A percentile compares a stretch with the other conserved stretches of the same genome.
Conservation (phyloP, 2,797 vertebrate genomes). For the Pipistrellus kuhlii region DNA sequence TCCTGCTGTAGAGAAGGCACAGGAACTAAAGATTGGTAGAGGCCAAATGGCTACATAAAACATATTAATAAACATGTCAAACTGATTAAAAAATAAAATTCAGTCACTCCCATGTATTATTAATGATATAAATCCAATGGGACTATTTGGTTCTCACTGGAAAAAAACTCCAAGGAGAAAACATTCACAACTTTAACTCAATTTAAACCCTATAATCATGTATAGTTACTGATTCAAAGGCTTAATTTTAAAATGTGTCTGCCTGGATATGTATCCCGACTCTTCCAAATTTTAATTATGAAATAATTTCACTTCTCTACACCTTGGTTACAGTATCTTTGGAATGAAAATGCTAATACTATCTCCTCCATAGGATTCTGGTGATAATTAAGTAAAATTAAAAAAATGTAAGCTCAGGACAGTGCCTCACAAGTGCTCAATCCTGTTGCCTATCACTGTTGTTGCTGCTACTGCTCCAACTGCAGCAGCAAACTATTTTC, state of each 20-base stretch:
- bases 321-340: neutral
- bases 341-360: neutral
- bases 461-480: neutral
- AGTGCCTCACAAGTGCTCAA: neutral
- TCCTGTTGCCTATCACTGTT: neutral
- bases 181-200: neutral
- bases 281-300: neutral
- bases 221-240: neutral
- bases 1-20: neutral
- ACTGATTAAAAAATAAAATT: neutral
- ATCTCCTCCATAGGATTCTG: neutral
- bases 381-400: neutral
- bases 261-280: neutral
- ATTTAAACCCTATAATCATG: neutral
- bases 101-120: neutral
- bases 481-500: neutral
- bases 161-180: neutral
- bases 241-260: neutral
- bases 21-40: neutral
- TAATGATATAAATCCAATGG: neutral
- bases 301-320: neutral
- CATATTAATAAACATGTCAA: neutral
- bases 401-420: neutral
- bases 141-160: neutral
- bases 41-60: neutral